These are phyloP conservation scores for Magallana gigas DNA, from an alignment of 1,140 invertebrate genomes.

Conservation along the genomic window DNA sequence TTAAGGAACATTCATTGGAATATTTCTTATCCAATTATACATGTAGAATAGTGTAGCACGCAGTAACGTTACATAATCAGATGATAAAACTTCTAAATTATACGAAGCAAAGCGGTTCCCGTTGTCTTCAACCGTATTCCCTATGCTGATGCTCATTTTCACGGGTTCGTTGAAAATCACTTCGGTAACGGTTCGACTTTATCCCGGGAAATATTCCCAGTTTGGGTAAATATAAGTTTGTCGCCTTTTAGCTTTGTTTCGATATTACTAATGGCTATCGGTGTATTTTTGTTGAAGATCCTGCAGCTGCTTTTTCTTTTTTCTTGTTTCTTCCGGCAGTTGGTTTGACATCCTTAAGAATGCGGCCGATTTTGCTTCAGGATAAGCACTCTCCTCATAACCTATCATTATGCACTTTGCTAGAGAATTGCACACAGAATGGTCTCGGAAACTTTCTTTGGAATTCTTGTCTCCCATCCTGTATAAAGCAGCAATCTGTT, in stretches of 20 bases:
- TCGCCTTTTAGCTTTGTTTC: background rate
- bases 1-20: no score
- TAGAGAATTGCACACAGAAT: no score
- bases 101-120: background rate
- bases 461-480: no score
- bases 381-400: background rate
- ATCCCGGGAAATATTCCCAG: background rate
- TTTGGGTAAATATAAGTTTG: background rate
- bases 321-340: background rate
- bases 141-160: background rate
- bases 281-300: conserved; percentile 1
- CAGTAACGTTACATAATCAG: no score
- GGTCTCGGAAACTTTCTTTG: no score
- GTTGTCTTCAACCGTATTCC: background rate
- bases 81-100: no score
- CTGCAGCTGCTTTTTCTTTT: background rate
- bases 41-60: no score
- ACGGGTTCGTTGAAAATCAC: background rate
- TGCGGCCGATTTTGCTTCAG: background rate
- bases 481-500: no score
- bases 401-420: no score
- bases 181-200: background rate
- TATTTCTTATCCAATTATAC: no score
- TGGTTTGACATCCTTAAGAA: background rate
- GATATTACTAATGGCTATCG: background rate